Evolutionary conservation across 2,888 invertebrate species (phyloP), one percentile per base, ranked within the genome.

Genomic region (Ashinkailepas kermadecensis): DNA sequence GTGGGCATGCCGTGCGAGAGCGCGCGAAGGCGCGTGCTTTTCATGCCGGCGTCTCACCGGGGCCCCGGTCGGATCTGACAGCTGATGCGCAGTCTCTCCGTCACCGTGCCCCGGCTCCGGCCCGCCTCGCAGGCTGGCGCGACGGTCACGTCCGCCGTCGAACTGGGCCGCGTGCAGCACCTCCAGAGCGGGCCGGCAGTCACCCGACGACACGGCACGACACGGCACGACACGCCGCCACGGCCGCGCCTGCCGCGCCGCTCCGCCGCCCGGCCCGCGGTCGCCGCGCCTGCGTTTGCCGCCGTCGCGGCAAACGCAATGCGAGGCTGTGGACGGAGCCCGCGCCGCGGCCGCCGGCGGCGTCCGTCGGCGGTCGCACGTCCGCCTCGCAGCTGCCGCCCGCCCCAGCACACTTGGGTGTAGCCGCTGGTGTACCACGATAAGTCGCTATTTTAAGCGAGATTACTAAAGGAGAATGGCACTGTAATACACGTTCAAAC

Each of bases 401-500:
- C 4, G 39, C 39, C 39, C 54, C 25, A 23, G 21, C 67, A 39
- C 70, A 70, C 15, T 54, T 54, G 2, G 67, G 4, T 59, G 59
- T 59, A 25, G 67, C 67, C 13, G 23, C 11, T 67, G 11, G 70
- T 15, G 39, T 54, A 21, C 12, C 70, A 54, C 70, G 54, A 70
- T 70, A 70, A 25, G 39, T 12, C 70, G 70, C 70, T 70, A 54
- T 70, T 70, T 70, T 70, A 70, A 70, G 70, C 70, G 70, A 70
- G 70, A 70, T 70, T 70, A 70, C 70, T 70, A 54, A 70, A 70
- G 39, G 70, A 70, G 70, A 54, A 39, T 54, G 54, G 39, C 70
- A 70, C 70, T 70, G 70, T 70, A 70, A 70, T 70, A 70, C 39
- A 70, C 70, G 70, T 70, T 70, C 70, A 70, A 70, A 70, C 70